Percentiles rank a stretch among this genome's conserved stretches.
Conservation (phyloP, 2,113 vertebrate genomes). For the Alectura lathami region DNA sequence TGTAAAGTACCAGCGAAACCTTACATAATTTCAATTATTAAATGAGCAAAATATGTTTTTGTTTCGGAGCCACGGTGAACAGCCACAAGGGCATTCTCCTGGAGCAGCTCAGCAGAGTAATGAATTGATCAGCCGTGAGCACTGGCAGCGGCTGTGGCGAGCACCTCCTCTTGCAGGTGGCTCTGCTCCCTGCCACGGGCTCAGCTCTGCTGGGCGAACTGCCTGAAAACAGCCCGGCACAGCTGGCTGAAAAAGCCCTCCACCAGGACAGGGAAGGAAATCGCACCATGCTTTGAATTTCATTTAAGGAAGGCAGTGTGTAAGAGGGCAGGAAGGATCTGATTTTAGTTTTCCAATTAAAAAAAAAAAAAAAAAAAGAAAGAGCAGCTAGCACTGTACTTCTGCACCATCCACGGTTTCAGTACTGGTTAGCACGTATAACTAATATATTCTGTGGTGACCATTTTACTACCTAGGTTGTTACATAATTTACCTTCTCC, state of each 20-base stretch:
- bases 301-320: constrained; percentile 10
- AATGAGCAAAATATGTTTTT: constrained; percentile 55
- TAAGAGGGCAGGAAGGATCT: not conserved
- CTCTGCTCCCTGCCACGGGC: not conserved
- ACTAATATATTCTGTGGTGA: not conserved
- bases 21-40: constrained; percentile 53
- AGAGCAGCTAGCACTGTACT: not conserved
- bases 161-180: not conserved
- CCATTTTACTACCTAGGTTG: not conserved
- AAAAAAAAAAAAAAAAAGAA: not conserved
- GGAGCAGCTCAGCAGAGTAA: constrained; percentile 41
- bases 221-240: constrained; percentile 11
- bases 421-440: not conserved
- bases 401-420: not conserved
- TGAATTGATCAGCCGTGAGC: constrained; percentile 30
- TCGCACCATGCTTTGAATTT: not conserved
- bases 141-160: not conserved
- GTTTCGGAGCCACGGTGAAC: constrained; percentile 20
- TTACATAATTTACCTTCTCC: constrained; percentile 16
- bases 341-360: not conserved
- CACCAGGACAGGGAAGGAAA: constrained; percentile 11
- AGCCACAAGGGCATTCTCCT: constrained; percentile 48
- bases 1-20: not conserved
- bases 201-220: not conserved
- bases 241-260: not conserved